Evolutionary conservation across 2,113 vertebrate species (phyloP).

Genomic region (Thalassoma bifasciatum): DNA sequence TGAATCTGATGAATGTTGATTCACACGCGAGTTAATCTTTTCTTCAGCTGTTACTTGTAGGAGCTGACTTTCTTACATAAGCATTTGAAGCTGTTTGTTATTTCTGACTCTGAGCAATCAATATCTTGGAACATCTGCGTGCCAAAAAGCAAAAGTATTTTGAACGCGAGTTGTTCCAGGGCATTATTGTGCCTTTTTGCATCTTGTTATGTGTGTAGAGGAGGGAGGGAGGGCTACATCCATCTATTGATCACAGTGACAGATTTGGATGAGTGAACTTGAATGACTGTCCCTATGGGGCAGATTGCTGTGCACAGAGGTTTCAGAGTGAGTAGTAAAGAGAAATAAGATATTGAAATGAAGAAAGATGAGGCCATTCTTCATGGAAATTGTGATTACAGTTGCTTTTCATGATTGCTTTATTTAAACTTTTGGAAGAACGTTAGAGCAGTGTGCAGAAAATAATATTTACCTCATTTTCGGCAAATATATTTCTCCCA

Average conservation of each 20-base stretch:
- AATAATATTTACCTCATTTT: neutral
- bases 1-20: constrained; percentile 8
- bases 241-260: constrained; percentile 39
- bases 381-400: neutral
- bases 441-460: neutral
- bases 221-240: constrained; percentile 16
- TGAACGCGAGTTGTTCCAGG: constrained; percentile 24
- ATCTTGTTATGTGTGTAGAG: neutral
- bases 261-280: constrained; percentile 31
- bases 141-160: constrained; percentile 37
- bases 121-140: constrained; percentile 34
- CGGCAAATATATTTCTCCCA: neutral
- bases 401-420: constrained; percentile 7
- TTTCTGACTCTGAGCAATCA: constrained; percentile 53
- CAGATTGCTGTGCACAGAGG: neutral
- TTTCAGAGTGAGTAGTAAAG: constrained; percentile 9
- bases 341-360: constrained; percentile 17
- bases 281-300: constrained; percentile 30
- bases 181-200: constrained; percentile 14
- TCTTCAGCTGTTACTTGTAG: constrained; percentile 20
- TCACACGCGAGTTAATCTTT: constrained; percentile 19
- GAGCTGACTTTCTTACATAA: constrained; percentile 48
- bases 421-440: neutral
- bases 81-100: constrained; percentile 38
- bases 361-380: neutral